Percentiles rank a stretch among this genome's conserved stretches.
Conservation (phyloP, 1,140 invertebrate species). For the Drosophila parvula region DNA sequence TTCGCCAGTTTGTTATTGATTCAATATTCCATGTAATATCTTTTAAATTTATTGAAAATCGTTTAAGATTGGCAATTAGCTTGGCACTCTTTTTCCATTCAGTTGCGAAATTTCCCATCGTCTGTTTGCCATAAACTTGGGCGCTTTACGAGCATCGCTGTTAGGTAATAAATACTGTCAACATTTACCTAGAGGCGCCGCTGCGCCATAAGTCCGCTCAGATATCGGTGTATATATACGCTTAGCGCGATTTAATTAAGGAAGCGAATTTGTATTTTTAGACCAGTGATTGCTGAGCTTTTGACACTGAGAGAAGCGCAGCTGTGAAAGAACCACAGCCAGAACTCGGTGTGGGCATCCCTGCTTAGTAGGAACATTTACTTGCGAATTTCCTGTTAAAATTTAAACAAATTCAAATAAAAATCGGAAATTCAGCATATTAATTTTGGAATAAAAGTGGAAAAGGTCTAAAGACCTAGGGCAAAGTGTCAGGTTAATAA, state of each 20-base stretch:
- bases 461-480: neutral
- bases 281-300: constrained; percentile 2
- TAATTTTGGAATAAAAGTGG: neutral
- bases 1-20: no score
- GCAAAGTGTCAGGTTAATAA: neutral
- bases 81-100: neutral
- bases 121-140: constrained; percentile 74
- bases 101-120: constrained; percentile 16
- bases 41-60: neutral
- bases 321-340: neutral
- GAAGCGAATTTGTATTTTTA: constrained; percentile 38
- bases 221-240: constrained; percentile 22
- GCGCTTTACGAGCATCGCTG: constrained; percentile 56
- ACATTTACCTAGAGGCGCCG: constrained; percentile 52
- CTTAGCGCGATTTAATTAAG: constrained; percentile 39
- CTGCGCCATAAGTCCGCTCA: constrained; percentile 35
- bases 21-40: neutral
- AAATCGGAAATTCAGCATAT: neutral
- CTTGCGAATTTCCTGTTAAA: neutral
- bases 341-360: neutral
- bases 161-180: constrained; percentile 69
- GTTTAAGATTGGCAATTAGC: neutral
- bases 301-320: neutral
- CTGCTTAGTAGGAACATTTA: neutral
- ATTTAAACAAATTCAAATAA: neutral